Evolutionary conservation across 2,888 invertebrate species (phyloP), one percentile per base, ranked within the genome.

Genomic region (Dione vanillae): DNA sequence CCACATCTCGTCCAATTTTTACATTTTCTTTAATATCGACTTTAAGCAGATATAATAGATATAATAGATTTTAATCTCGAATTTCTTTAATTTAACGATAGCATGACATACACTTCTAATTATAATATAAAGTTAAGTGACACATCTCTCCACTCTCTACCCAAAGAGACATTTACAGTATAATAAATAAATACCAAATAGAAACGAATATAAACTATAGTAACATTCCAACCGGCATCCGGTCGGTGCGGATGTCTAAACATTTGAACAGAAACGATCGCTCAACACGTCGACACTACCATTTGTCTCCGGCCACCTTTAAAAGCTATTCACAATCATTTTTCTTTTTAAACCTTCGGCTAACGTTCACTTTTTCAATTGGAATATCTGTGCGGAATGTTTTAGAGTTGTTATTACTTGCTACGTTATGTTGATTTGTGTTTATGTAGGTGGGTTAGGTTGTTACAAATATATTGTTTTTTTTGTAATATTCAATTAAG

Each of bases 361-460:
- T 90, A 64, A 89, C 88, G 89, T 86, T 91, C 89, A 91, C 91
- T 91, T 92, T 92, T 92, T 92, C 92, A 92, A 92, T 92, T 90
- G 91, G 88, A 86, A 89, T 61, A 61, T 61, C n/a, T 86, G 89
- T 90, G 89, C 89, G 88, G 88, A 89, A 91, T 90, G 89, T 37
- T 51, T 49, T 51, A 89, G 90, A 89, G 91, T 89, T 61, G 59
- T 61, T 61, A 27, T 45, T 61, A 45, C 61, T 45, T 45, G 27
- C 43, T 43, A 14, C 1, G n/a, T 0, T 43, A 43, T n/a, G 35
- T 54, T 5, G 8, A 45, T 10, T 56, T 9, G 0, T 37, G 19
- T 51, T 19, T 51, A 11, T 2, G 19, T 51, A 51, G 40, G 40
- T 40, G n/a, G n/a, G n/a, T n/a, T n/a, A n/a, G n/a, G n/a, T n/a